Conservation (phyloP, 2,888 invertebrate species). For the Epinotia brunnichana region DNA sequence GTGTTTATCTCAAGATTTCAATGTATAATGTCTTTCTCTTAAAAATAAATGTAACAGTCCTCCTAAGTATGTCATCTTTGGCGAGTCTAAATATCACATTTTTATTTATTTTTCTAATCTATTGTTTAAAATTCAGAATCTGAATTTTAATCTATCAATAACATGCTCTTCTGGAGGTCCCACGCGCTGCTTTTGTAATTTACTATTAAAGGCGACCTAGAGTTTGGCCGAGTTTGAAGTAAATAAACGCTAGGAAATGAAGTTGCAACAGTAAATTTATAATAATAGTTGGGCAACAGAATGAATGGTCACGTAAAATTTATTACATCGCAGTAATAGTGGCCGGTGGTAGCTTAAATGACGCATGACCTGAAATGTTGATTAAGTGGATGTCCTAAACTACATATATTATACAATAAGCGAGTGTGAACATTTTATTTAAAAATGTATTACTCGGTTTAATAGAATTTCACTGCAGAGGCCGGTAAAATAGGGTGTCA, state of each 20-base stretch:
- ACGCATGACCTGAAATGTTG: background rate
- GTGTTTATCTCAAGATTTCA: too few species aligned
- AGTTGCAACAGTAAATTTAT: constrained; percentile 16
- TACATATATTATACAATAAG: background rate
- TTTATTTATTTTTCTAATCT: background rate
- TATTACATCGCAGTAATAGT: background rate
- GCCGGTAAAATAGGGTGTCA: too few species aligned
- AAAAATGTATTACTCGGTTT: background rate
- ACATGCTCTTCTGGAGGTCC: background rate
- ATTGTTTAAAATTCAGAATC: background rate
- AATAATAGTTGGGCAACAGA: constrained; percentile 18
- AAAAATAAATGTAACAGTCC: too few species aligned
- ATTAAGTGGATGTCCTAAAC: background rate
- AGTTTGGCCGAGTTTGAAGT: constrained; percentile 7
- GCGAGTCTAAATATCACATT: too few species aligned
- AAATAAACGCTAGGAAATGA: constrained; percentile 22
- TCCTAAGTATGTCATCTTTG: too few species aligned
- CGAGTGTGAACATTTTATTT: background rate
- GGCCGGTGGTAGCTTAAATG: constrained; percentile 14
- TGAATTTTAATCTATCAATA: too few species aligned
- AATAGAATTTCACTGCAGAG: background rate
- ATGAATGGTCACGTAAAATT: constrained; percentile 4
- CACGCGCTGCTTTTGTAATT: background rate
- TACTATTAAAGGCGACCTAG: constrained; percentile 8
- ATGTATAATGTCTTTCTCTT: too few species aligned